Evolutionary conservation across 2,113 vertebrate species (phyloP), one percentile per base, ranked within the genome.

Genomic region (Pipa parva): DNA sequence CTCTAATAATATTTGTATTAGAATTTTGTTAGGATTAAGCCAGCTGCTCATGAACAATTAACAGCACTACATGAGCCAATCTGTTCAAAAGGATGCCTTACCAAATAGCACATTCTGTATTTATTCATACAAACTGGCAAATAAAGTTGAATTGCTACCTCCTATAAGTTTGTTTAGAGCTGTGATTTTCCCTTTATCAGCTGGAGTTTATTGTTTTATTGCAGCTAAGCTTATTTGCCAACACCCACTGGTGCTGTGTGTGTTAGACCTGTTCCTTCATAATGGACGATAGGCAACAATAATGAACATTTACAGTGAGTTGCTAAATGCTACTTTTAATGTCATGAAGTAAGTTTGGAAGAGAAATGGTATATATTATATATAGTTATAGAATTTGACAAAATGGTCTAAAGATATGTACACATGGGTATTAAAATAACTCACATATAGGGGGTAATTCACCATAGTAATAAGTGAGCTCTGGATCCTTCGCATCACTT

Each of bases 21-120:
- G 57, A 61, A 70, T 70, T 61, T 61, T 61, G 66, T 70, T 58
- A 45, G 66, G 57, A 42, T 70, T 61, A 69, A 54, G 66, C 58
- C 57, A 70, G 66, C 66, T 70, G 66, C 57, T 70, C 58, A 39
- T 56, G 58, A 70, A 70, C 66, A 70, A 70, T 70, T 70, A 70
- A 45, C 66, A 70, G 58, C 33, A 29, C 48, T 31, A 45, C 58
- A 54, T 36, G 15, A 54, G 58, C 46, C 66, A 70, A 70, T 70
- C 48, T 70, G 66, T 70, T 61, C 46, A 61, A 22, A 22, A 70
- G 57, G 49, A 61, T 15, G 66, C 58, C 25, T 70, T 58, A 61
- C 31, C 58, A 70, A 61, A 45, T 42, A 70, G 66, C 66, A 70
- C 66, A 70, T 70, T 61, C 39, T 70, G 66, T 70, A 70, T 61